Evolutionary conservation across 2,888 invertebrate species (phyloP), one percentile per base, ranked within the genome.

Genomic region (Biston stratarius): DNA sequence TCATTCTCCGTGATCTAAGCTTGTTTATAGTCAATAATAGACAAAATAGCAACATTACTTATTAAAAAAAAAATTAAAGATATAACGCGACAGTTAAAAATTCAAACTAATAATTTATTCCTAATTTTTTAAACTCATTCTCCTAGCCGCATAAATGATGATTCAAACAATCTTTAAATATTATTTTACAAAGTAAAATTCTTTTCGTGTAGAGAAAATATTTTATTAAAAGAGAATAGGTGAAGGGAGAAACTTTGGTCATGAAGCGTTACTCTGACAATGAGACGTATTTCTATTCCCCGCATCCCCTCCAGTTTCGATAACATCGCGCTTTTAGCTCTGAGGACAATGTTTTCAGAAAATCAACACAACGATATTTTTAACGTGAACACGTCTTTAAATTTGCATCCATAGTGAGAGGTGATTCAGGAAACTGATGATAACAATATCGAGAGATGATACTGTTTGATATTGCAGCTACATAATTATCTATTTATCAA

Each of bases 181-280:
- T 56, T 36, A 15, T 34, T 34, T 3, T 8, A 36, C 45, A 34
- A 8, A 38, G 38, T 38, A 47, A 57, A 45, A 57, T 36, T 14
- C 6, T 47, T 45, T 44, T 57, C 45, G 56, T 34, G 45, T 10
- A 9, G 34, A 10, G 45, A 61, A 51, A 52, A 52, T 53, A 53
- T 61, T 15, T 53, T 36, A 61, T 45, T 36, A 61, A 36, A 53
- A 53, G 34, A 47, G 45, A 52, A 44, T 36, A 53, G 45, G 53
- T 36, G 45, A 57, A 24, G 3, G 24, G 57, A 34, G 57, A 57
- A 57, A 45, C 57, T 57, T 57, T 66, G 66, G 66, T 66, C 63
- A 63, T 60, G 69, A 40, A 59, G 49, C 62, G 52, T 57, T 63
- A 60, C 63, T 36, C 61, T 61, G 61, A 49, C 63, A 66, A 65